Evolutionary conservation across 2,888 invertebrate genomes (phyloP).

Genomic region (Trisateles emortualis): DNA sequence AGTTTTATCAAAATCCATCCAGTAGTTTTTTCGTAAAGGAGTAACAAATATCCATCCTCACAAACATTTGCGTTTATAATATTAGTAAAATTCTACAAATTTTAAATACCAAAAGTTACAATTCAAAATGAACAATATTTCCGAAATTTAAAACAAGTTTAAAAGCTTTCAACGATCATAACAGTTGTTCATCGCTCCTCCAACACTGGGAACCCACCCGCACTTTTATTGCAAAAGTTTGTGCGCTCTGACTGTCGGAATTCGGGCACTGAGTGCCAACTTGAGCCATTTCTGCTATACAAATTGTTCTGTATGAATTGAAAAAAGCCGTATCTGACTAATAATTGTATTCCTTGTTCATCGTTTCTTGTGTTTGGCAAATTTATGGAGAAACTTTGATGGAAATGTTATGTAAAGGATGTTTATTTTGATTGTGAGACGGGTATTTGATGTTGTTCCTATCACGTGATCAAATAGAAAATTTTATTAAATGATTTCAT

Average conservation of each 20-base stretch:
- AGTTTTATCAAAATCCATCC: no score
- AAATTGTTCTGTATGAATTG: conserved; percentile 70
- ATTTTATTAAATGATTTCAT: no score
- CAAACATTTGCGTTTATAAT: no score
- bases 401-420: background rate
- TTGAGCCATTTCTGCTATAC: conserved; percentile 72
- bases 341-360: conserved; percentile 44
- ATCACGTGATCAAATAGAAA: background rate
- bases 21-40: no score
- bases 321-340: conserved; percentile 58
- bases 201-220: conserved; percentile 39
- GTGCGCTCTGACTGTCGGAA: conserved; percentile 54
- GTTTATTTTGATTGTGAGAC: background rate
- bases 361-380: conserved; percentile 25
- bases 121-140: background rate
- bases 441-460: background rate
- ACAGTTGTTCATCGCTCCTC: conserved; percentile 25
- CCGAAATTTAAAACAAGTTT: background rate
- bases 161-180: background rate
- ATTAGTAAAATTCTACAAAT: no score
- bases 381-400: conserved; percentile 35
- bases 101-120: no score
- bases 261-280: conserved; percentile 58
- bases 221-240: conserved; percentile 78
- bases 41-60: no score